Percentiles rank a stretch among this genome's conserved stretches.
phyloP scores from a whole-genome alignment of 1,140 invertebrate genomes.

The Drosophila arizonae region DNA sequence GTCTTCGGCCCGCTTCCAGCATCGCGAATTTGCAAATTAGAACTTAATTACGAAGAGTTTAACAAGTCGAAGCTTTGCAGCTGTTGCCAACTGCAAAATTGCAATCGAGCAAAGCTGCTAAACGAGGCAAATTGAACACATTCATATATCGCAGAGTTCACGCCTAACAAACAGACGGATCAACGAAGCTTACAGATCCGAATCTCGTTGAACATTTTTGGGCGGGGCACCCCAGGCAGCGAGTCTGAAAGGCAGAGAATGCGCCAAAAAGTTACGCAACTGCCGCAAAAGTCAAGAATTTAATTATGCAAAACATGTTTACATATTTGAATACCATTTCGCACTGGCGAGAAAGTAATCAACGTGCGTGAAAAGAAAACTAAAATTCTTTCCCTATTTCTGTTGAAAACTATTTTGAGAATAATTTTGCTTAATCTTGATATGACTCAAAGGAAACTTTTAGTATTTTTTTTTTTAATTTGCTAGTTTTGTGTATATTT shows the following conservation, averaged over 20 bases:
- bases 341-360: constrained; percentile 40
- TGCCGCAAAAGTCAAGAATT: constrained; percentile 20
- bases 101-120: constrained; percentile 59
- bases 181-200: constrained; percentile 6
- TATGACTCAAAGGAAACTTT: neutral
- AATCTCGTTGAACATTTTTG: constrained; percentile 16
- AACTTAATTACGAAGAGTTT: constrained; percentile 56
- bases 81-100: constrained; percentile 42
- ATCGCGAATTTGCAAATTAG: constrained; percentile 65
- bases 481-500: constrained; percentile 30
- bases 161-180: constrained; percentile 1
- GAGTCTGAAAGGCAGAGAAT: neutral
- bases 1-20: constrained; percentile 21
- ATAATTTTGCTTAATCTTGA: neutral
- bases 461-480: constrained; percentile 10
- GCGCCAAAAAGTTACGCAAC: constrained; percentile 28
- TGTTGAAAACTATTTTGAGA: neutral
- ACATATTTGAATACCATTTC: neutral
- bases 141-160: constrained; percentile 29
- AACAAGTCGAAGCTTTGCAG: constrained; percentile 44
- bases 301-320: constrained; percentile 27
- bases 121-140: constrained; percentile 60
- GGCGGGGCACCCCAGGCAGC: constrained; percentile 29
- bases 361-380: constrained; percentile 2
- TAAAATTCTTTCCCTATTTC: constrained; percentile 9